Evolutionary conservation across 1,140 invertebrate genomes (phyloP).

Genomic region (Pseudomyrmex dendroicus): DNA sequence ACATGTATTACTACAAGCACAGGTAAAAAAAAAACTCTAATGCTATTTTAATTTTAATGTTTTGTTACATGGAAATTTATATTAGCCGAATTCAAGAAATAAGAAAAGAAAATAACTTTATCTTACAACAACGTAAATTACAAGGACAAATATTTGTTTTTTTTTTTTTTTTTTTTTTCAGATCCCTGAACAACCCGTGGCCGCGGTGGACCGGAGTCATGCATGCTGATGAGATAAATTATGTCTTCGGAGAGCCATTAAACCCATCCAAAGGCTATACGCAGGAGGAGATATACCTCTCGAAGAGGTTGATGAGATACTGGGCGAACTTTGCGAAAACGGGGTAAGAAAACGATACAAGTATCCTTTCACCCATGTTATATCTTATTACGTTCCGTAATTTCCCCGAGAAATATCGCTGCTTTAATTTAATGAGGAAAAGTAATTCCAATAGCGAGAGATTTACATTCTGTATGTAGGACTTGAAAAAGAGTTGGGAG

Average conservation of each 20-base stretch:
- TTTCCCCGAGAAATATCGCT: not conserved
- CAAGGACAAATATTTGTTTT: too few species aligned
- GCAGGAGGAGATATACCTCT: conserved; percentile 92
- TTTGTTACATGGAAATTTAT: too few species aligned
- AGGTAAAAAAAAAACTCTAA: conserved; percentile 81
- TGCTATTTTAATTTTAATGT: not conserved
- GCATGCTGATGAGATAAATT: conserved; percentile 98
- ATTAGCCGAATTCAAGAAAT: too few species aligned
- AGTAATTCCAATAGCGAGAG: too few species aligned
- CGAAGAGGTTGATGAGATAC: conserved; percentile 95
- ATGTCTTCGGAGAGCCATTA: conserved; percentile 96
- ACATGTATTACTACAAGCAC: conserved; percentile 98
- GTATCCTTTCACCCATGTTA: not conserved
- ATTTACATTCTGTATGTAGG: too few species aligned
- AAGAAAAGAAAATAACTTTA: too few species aligned
- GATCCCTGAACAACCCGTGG: conserved; percentile 93
- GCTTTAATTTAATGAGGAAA: not conserved
- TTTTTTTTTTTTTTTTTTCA: conserved; percentile 45
- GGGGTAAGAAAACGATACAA: conserved; percentile 88
- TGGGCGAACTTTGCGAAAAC: conserved; percentile 98
- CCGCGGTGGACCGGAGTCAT: conserved; percentile 98
- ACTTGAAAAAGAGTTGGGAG: not conserved
- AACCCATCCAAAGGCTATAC: conserved; percentile 92
- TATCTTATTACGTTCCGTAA: too few species aligned
- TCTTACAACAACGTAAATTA: too few species aligned